Percentiles rank a stretch among this genome's conserved stretches.
Conservation (phyloP, 2,888 invertebrate species). For the Hemithea aestivaria region DNA sequence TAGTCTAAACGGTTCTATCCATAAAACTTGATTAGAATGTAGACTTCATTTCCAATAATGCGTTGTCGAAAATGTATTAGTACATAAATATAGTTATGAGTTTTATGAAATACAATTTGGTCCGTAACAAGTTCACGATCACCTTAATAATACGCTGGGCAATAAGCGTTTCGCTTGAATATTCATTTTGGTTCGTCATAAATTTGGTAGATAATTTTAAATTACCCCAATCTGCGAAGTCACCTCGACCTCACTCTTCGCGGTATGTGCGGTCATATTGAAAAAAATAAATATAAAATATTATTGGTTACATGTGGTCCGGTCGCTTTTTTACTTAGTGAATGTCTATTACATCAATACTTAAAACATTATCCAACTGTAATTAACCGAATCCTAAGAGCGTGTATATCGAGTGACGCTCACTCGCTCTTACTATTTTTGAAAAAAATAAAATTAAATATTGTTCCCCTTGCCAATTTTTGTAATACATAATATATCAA, state of each 20-base stretch:
- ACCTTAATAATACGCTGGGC: conserved; percentile 70
- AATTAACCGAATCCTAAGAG: too few species aligned
- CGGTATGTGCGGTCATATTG: not conserved
- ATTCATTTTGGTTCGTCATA: conserved; percentile 74
- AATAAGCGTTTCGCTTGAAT: conserved; percentile 75
- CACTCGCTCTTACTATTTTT: too few species aligned
- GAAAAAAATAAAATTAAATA: too few species aligned
- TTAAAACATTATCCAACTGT: too few species aligned
- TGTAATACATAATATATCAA: too few species aligned
- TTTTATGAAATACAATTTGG: conserved; percentile 77
- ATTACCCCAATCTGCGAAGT: conserved; percentile 62
- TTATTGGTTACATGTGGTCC: too few species aligned
- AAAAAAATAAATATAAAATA: too few species aligned
- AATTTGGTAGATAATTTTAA: conserved; percentile 74
- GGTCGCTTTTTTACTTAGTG: too few species aligned
- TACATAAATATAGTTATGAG: conserved; percentile 74
- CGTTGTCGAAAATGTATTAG: conserved; percentile 74
- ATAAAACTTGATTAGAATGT: conserved; percentile 32
- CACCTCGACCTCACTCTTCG: conserved; percentile 29
- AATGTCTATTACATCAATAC: too few species aligned
- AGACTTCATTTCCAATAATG: conserved; percentile 63
- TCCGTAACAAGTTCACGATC: conserved; percentile 74
- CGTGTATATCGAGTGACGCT: too few species aligned
- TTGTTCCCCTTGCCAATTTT: too few species aligned
- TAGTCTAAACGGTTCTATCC: too few species aligned